These are phyloP conservation scores for Carabus problematicus DNA, from an alignment of 2,888 invertebrate species.

Conservation along the genomic window DNA sequence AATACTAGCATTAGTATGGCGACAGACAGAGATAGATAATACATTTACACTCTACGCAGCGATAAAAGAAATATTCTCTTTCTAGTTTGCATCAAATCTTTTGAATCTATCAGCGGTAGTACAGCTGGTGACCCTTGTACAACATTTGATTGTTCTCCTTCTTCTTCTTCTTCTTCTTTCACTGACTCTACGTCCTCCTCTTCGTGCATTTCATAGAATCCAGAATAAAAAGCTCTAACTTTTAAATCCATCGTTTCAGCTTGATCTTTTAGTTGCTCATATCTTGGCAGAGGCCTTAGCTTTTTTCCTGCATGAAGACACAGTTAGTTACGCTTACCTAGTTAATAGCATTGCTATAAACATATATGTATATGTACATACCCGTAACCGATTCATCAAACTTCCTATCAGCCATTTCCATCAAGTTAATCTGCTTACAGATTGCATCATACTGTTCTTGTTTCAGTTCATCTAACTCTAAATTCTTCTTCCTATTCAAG, in stretches of 20 bases:
- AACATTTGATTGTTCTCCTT: conserved; percentile 50
- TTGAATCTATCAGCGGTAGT: conserved; percentile 71
- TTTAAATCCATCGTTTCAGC: conserved; percentile 69
- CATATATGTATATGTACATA: conserved; percentile 38
- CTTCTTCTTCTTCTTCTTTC: conserved; percentile 46
- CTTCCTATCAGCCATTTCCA: conserved; percentile 69
- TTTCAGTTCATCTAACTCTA: conserved; percentile 50
- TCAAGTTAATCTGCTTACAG: conserved; percentile 68
- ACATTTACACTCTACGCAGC: conserved; percentile 67
- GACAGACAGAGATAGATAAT: conserved; percentile 1
- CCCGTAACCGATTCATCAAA: conserved; percentile 59
- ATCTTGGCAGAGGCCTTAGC: conserved; percentile 69
- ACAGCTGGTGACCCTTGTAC: conserved; percentile 58
- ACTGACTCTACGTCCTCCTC: conserved; percentile 48
- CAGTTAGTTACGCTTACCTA: conserved; percentile 35
- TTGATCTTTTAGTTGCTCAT: conserved; percentile 67
- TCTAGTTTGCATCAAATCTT: conserved; percentile 71
- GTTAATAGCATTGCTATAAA: too few relatives aligned
- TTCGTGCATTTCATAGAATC: conserved; percentile 57
- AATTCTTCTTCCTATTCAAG: conserved; percentile 58
- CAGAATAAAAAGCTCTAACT: conserved; percentile 70
- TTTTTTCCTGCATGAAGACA: conserved; percentile 52
- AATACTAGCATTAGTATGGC: conserved; percentile 46
- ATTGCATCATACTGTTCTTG: conserved; percentile 65
- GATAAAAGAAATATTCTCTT: conserved; percentile 73